Evolutionary conservation across 2,797 vertebrate genomes (phyloP).

Genomic region (Denticeps clupeoides): DNA sequence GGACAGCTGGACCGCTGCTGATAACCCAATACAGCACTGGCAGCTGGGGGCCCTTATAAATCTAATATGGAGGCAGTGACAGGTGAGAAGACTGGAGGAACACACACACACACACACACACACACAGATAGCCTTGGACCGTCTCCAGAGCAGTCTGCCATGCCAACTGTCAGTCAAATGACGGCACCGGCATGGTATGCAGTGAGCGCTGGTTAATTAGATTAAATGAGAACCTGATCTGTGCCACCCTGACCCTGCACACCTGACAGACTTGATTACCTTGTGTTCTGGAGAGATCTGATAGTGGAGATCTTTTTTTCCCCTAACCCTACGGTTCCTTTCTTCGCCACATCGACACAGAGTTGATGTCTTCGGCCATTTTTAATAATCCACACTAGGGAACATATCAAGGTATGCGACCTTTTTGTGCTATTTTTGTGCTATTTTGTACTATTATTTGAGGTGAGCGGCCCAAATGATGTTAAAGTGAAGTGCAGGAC

Average conservation of each 20-base stretch:
- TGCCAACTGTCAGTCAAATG: slow-evolving; percentile 51
- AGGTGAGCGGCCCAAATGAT: too few relatives aligned
- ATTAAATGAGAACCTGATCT: slow-evolving; percentile 44
- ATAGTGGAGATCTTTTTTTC: slow-evolving; percentile 14
- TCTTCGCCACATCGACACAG: too few relatives aligned
- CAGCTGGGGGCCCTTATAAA: not conserved
- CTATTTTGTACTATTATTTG: too few relatives aligned
- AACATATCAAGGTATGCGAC: too few relatives aligned
- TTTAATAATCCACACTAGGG: too few relatives aligned
- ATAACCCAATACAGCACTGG: too few relatives aligned
- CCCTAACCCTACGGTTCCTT: too few relatives aligned
- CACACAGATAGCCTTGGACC: slow-evolving; percentile 32
- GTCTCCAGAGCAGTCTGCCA: slow-evolving; percentile 27
- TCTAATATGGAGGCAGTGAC: not conserved
- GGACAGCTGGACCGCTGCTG: too few relatives aligned
- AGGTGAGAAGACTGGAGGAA: not conserved
- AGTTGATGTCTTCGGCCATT: too few relatives aligned
- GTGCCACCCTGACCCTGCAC: slow-evolving; percentile 32
- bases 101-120: slow-evolving; percentile 19
- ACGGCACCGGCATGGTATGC: slow-evolving; percentile 47
- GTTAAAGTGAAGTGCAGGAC: too few relatives aligned
- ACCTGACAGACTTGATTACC: slow-evolving; percentile 38
- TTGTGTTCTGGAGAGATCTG: slow-evolving; percentile 23
- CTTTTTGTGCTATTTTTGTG: too few relatives aligned
- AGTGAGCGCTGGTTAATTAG: slow-evolving; percentile 53